Percentiles rank a stretch among this genome's conserved stretches.
phyloP scores from a whole-genome alignment of 1,140 invertebrate genomes.

The Drosophila cardini region DNA sequence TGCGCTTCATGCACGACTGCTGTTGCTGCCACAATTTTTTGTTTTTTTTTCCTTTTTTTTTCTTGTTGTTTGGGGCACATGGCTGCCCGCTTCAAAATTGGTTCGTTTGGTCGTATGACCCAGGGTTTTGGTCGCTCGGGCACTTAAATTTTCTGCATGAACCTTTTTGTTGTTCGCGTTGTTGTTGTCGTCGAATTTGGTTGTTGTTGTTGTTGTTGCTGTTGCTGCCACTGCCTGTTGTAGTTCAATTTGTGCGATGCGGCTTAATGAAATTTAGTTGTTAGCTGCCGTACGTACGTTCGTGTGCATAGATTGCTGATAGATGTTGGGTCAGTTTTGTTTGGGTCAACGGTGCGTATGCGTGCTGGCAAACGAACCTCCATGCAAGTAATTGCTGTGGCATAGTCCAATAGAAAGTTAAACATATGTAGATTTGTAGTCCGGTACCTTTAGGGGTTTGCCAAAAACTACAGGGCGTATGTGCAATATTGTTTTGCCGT shows the following conservation, averaged over 20 bases:
- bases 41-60: too few species aligned
- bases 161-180: slow-evolving; percentile 40
- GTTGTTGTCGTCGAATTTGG: slow-evolving; percentile 36
- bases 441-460: slow-evolving; percentile 2
- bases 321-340: slow-evolving; percentile 31
- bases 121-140: slow-evolving; percentile 56
- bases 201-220: slow-evolving; percentile 22
- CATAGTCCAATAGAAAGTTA: slow-evolving; percentile 16
- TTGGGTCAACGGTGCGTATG: slow-evolving; percentile 34
- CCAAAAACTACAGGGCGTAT: slow-evolving; percentile 25
- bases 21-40: background rate
- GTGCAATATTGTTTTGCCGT: background rate
- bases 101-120: slow-evolving; percentile 58
- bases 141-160: slow-evolving; percentile 76
- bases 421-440: slow-evolving; percentile 31
- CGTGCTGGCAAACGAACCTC: slow-evolving; percentile 10
- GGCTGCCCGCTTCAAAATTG: slow-evolving; percentile 69
- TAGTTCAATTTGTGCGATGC: slow-evolving; percentile 80
- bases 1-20: slow-evolving; percentile 74
- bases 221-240: slow-evolving; percentile 50
- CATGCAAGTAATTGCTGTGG: slow-evolving; percentile 40
- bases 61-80: slow-evolving; percentile 56
- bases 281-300: slow-evolving; percentile 81
- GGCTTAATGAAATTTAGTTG: slow-evolving; percentile 82
- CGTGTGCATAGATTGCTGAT: slow-evolving; percentile 65